These are phyloP conservation scores for Artibeus lituratus DNA, from an alignment of 2,797 vertebrate genomes.

Conservation along the genomic window DNA sequence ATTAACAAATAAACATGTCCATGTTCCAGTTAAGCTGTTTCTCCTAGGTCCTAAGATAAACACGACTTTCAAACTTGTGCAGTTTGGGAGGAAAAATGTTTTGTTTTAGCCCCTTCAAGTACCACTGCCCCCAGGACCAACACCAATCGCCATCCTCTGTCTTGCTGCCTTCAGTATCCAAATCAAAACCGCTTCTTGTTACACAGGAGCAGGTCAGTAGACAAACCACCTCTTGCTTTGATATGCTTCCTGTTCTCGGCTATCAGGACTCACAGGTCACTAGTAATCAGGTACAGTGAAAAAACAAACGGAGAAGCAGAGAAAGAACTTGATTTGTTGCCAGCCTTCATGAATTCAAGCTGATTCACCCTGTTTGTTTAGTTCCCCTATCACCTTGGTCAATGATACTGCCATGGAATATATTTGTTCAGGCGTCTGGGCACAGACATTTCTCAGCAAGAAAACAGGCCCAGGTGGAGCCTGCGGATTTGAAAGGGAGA, in stretches of 20 bases:
- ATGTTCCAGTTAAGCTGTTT: neutral
- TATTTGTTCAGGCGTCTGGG: slow-evolving; percentile 63
- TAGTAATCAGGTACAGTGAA: slow-evolving; percentile 39
- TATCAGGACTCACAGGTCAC: neutral
- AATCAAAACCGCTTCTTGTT: neutral
- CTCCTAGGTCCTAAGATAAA: slow-evolving; percentile 49
- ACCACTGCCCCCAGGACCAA: slow-evolving; percentile 33
- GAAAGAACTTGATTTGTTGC: slow-evolving; percentile 53
- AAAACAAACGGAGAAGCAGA: slow-evolving; percentile 13
- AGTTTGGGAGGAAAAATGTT: slow-evolving; percentile 61
- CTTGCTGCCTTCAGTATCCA: neutral
- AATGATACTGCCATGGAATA: slow-evolving; percentile 56
- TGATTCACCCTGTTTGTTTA: slow-evolving; percentile 62
- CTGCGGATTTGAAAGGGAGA: neutral
- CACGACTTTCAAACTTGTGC: slow-evolving; percentile 58
- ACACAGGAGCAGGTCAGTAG: neutral
- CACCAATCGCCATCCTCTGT: slow-evolving; percentile 53
- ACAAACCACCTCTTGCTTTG: slow-evolving; percentile 12
- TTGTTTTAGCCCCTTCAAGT: slow-evolving; percentile 60
- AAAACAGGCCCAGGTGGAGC: slow-evolving; percentile 15
- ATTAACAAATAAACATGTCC: neutral
- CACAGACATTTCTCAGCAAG: slow-evolving; percentile 21
- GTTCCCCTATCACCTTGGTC: slow-evolving; percentile 45
- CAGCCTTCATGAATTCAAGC: slow-evolving; percentile 63
- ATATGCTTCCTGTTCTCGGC: slow-evolving; percentile 47